A percentile compares a stretch with the other conserved stretches of the same genome.
Conservation (phyloP, 2,797 vertebrate genomes). For the Sparidentex hasta region DNA sequence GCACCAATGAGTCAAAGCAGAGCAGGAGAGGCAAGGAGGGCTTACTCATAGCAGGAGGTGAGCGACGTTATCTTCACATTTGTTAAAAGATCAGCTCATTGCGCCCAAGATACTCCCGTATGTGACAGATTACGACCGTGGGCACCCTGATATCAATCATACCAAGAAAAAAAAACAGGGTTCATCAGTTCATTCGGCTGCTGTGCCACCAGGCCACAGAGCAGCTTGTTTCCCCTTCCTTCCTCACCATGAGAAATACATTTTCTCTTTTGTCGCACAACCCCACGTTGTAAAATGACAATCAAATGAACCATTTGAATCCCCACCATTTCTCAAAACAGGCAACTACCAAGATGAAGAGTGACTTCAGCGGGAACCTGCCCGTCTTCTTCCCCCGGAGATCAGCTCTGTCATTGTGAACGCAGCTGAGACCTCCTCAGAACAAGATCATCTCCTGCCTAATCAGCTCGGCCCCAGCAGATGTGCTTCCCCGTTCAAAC, state of each 20-base stretch:
- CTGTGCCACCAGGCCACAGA: too few relatives aligned
- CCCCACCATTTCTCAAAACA: neutral
- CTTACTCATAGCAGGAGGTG: constrained; percentile 22
- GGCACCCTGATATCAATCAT: neutral
- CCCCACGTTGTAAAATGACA: too few relatives aligned
- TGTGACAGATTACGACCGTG: neutral
- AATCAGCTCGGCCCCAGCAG: constrained; percentile 52
- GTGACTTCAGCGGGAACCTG: constrained; percentile 21
- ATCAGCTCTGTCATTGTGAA: constrained; percentile 44
- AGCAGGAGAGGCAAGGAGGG: neutral
- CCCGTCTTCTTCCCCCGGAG: constrained; percentile 8
- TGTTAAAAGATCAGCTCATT: neutral
- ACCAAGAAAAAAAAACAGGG: neutral
- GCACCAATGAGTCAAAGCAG: constrained; percentile 37
- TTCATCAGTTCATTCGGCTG: too few relatives aligned
- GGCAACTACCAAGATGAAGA: neutral
- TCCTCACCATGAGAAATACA: too few relatives aligned
- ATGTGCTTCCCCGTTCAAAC: constrained; percentile 31
- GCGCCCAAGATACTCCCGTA: neutral
- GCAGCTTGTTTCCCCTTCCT: too few relatives aligned
- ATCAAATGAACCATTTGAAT: neutral
- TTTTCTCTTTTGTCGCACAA: too few relatives aligned
- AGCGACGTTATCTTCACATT: constrained; percentile 2
- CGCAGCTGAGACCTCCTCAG: constrained; percentile 62
- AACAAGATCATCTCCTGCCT: constrained; percentile 53